Evolutionary conservation across 2,888 invertebrate genomes (phyloP).

Genomic region (Caenorhabditis panamensis): DNA sequence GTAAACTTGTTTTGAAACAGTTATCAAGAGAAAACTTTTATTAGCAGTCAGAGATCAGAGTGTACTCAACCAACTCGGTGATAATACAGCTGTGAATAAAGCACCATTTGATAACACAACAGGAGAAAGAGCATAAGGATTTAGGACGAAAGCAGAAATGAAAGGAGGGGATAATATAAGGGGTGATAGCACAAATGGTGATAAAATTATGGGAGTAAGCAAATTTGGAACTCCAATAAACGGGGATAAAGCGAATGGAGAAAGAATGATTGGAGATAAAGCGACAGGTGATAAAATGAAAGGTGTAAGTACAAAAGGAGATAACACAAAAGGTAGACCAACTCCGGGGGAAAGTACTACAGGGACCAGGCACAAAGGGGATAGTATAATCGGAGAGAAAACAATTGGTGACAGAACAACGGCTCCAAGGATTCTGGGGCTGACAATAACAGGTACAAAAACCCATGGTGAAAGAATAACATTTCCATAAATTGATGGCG

Average conservation of each 20-base stretch:
- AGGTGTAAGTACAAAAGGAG: conserved; percentile 67
- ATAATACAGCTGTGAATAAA: conserved; percentile 62
- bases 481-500: conserved; percentile 66
- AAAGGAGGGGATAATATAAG: conserved; percentile 63
- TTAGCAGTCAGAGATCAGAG: not conserved
- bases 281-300: conserved; percentile 64
- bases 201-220: conserved; percentile 63
- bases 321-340: conserved; percentile 66
- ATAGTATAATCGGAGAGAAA: conserved; percentile 64
- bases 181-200: conserved; percentile 70
- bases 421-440: conserved; percentile 66
- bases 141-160: conserved; percentile 63
- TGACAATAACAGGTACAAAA: conserved; percentile 70
- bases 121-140: conserved; percentile 67
- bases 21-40: too few relatives aligned
- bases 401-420: conserved; percentile 66
- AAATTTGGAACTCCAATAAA: conserved; percentile 60
- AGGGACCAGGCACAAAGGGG: conserved; percentile 63
- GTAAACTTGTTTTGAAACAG: too few relatives aligned
- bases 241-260: conserved; percentile 64
- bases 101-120: conserved; percentile 62
- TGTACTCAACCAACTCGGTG: conserved; percentile 67
- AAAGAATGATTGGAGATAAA: conserved; percentile 61
- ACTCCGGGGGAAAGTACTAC: conserved; percentile 60
- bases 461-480: conserved; percentile 65